Base-by-base conservation (phyloP, 2,113 vertebrate genomes). In the Corydoras sp. region DNA sequence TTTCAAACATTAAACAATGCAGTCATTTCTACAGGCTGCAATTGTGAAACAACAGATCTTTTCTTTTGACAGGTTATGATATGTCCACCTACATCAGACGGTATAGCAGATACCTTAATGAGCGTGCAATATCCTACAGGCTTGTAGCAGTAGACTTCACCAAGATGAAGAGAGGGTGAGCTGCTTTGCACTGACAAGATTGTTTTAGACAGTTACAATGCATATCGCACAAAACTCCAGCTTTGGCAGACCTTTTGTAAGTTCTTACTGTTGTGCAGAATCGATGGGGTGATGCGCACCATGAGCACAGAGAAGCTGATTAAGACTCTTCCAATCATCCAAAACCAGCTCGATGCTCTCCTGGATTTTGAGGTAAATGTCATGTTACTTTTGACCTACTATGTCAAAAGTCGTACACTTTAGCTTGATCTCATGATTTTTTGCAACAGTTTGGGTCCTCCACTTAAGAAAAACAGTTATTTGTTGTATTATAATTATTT, bases 61-160 rank as follows among this genome's bases (percentile, higher is more conserved):
- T 53, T 65, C 62, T 15, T 10, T 2, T 77, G 84, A 14, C 70
- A 99, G 95, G 95, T 79, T 96, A 92, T 69, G 86, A 95, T 83
- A 98, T 97, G 95, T 98, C 95, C 66, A 92, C 90, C 73, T 98
- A 97, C 89, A 98, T 98, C 83, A 91, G 95, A 68, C 85, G 93
- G 49, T 97, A 98, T 75, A 96, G 96, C 88, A 93, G 90, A 79
- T 98, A 97, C 85, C 90, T 98, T 89, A 98, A 96, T 67, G 95
- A 98, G 87, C 96, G 96, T 86, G 96, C 95, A 74, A 92, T 97
- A 81, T 92, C 95, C 12, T 98, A 94, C 80, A 89, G 95, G 78
- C 90, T 94, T 82, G 92, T 97, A 73, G 90, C 93, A 63, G 93
- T 92, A 81, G 96, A 98, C 85, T 94, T 98, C 90, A 96, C 94